Base-by-base conservation (phyloP, 2,797 vertebrate genomes). In the Gymnoscopelus microlampas region DNA sequence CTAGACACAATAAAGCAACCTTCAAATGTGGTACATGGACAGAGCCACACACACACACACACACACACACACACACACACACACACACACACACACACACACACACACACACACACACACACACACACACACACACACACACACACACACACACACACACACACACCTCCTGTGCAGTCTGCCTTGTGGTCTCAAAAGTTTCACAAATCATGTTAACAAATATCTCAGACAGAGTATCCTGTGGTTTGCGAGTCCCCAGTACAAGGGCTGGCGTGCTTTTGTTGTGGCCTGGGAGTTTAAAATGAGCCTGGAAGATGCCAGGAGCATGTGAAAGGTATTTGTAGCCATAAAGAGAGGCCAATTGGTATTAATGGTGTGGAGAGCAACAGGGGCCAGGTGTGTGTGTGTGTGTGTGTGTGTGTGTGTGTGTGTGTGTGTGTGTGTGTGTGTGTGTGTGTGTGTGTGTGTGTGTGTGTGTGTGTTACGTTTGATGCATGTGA, bases 191-290 rank as follows among this genome's bases (percentile, higher is more conserved):
- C 65, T 68, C 58, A 80, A 82, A 83, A 76, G 79, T 88, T 88
- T 87, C 82, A 90, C 87, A 85, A 87, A 91, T 89, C 86, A 91
- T 86, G 87, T 88, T 88, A 87, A 87, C 78, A 87, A 90, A 88
- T 88, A 83, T 84, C 77, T 74, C 53, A 1, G 55, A 35, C 51
- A 66, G 79, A 83, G 79, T 26, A 70, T 68, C 84, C 70, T 85
- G 87, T 66, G 90, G 87, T 80, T 87, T 88, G 79, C 29, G 68
- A 13, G 82, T 69, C 64, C 73, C 3, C 11, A 84, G 78, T 75
- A 86, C 80, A 82, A 87, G 86, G 80, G 78, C 66, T 29, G 2
- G 15, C 15, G n/a, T 1, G 68, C 82, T 80, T 90, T 88, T 90
- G 84, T 87, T 91, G 90, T 90, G 90, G 87, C 83, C 62, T 19